phyloP scores from a whole-genome alignment of 2,888 invertebrate species.

The Agrilus mali region DNA sequence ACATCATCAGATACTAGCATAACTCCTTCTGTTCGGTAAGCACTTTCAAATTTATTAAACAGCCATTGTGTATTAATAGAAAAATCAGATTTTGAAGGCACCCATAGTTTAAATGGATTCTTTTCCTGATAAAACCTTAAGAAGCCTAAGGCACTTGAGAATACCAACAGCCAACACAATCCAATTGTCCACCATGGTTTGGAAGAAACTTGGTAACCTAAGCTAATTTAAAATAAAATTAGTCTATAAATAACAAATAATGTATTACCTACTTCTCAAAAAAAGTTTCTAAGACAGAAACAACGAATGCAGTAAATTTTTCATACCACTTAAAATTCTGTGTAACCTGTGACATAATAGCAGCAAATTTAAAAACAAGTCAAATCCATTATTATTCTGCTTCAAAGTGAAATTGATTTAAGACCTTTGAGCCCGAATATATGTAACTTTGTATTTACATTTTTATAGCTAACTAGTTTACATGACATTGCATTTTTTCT shows the following conservation, averaged over 20 bases:
- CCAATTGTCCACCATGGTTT: slow-evolving; percentile 49
- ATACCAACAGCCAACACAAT: slow-evolving; percentile 41
- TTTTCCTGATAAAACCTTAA: slow-evolving; percentile 57
- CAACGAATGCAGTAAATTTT: slow-evolving; percentile 26
- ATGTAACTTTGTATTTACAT: too few species aligned
- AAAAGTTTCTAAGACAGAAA: slow-evolving; percentile 25
- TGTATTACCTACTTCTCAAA: slow-evolving; percentile 29
- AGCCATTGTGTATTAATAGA: slow-evolving; percentile 59
- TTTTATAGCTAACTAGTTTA: too few species aligned
- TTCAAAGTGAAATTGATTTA: too few species aligned
- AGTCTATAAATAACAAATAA: not conserved
- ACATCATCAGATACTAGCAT: slow-evolving; percentile 56
- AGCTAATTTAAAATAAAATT: slow-evolving; percentile 26
- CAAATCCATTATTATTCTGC: too few species aligned
- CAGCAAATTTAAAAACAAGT: too few species aligned
- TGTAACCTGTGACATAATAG: slow-evolving; percentile 3
- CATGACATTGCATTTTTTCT: too few species aligned
- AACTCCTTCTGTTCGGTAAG: slow-evolving; percentile 47
- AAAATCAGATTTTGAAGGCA: slow-evolving; percentile 59
- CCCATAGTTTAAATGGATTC: slow-evolving; percentile 65
- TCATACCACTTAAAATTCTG: slow-evolving; percentile 22
- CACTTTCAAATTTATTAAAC: slow-evolving; percentile 50
- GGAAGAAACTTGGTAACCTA: slow-evolving; percentile 47
- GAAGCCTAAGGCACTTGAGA: slow-evolving; percentile 48
- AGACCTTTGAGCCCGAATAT: too few species aligned